Evolutionary conservation across 2,888 invertebrate genomes (phyloP), one percentile per base, ranked within the genome.

Genomic region (Alviniconcha strummeri): DNA sequence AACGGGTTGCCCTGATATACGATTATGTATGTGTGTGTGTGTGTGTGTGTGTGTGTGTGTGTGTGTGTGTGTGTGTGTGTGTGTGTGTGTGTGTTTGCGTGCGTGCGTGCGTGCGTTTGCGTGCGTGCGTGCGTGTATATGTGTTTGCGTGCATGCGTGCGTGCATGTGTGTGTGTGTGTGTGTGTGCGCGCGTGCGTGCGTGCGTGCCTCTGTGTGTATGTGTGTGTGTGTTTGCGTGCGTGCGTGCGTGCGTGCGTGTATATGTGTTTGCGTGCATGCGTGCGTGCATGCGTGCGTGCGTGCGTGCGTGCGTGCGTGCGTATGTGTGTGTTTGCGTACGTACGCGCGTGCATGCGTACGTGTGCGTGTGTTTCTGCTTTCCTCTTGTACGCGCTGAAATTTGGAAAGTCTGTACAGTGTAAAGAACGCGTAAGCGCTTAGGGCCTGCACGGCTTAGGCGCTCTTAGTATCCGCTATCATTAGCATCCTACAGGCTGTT

Each of bases 401-500:
- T 13, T 60, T 60, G 7, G 60, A 60, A 13, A 13, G 13, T 9
- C 13, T 13, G 60, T 13, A 60, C 60, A 60, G 7, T 9, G 8
- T 9, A 60, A 60, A 7, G 13, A 60, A 60, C 60, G 13, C 7
- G 13, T 13, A 60, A 60, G 13, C 60, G 13, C 7, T 9, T 13
- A 60, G 13, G 13, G 13, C 60, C 7, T 9, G 13, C 60, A 60
- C 8, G n/a, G n/a, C n/a, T n/a, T n/a, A n/a, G n/a, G n/a, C n/a
- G n/a, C n/a, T n/a, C n/a, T n/a, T n/a, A n/a, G n/a, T n/a, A n/a
- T n/a, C n/a, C n/a, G n/a, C n/a, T n/a, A n/a, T n/a, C n/a, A n/a
- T n/a, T n/a, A n/a, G n/a, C n/a, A 19, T 13, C 69, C n/a, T 15
- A 78, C 78, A 15, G 78, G 78, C 64, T 78, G 78, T 52, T 64